Evolutionary conservation across 2,888 invertebrate species (phyloP), one percentile per base, ranked within the genome.

Genomic region (Hanleya hanleyi): DNA sequence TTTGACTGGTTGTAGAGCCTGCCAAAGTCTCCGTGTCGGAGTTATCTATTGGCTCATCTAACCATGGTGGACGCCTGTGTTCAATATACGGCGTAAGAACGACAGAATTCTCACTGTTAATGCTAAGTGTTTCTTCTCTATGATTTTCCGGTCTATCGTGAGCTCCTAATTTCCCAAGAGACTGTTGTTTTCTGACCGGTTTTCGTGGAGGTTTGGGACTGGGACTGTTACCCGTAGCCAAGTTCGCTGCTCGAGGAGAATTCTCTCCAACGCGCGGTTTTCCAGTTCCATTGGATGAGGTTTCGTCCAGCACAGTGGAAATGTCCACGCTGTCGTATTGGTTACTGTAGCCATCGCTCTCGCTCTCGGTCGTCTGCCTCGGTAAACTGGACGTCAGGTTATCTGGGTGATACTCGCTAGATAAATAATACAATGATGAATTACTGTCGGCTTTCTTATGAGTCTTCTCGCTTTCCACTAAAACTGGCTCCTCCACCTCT

Each of bases 371-470:
- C 50, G 33, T 22, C 36, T 73, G 74, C 57, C 77, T 73, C 0
- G 79, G 78, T 57, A 83, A 71, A 57, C 81, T 81, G 29, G 67
- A 37, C 15, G 67, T 61, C 35, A 84, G 64, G 57, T 79, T 80
- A 67, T 85, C 84, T 12, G 82, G 84, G 66, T 83, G 83, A 69
- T 80, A 84, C 62, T 84, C 83, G 69, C 83, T 78, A 6, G 84
- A 84, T 75, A 85, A 79, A 70, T 85, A 84, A 66, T 80, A 83
- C 61, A 80, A 75, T 22, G 69, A 65, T 18, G 47, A 41, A n/a
- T 70, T 29, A 64, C 70, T 65, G 32, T 57, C 67, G 67, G 62
- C 35, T 62, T 33, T 15, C 22, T n/a, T 33, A 37, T 37, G 18
- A n/a, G 70, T 29, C 9, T 62, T 61, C 49, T 41, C 47, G 32